Evolutionary conservation across 2,888 invertebrate species (phyloP).

Genomic region (Micoletzkya japonica): DNA sequence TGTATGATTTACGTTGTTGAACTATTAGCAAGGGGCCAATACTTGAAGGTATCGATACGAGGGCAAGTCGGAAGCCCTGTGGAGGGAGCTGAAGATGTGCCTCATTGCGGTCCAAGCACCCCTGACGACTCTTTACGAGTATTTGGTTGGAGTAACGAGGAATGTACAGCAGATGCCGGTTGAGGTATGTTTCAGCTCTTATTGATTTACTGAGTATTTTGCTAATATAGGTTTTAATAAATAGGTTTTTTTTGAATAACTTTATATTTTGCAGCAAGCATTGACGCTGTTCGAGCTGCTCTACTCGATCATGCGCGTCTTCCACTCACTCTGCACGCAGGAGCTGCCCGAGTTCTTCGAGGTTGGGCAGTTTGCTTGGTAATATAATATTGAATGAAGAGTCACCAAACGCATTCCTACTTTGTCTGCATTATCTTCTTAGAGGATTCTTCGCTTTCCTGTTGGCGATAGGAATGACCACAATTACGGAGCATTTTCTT

Average conservation of each 20-base stretch:
- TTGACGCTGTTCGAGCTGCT: conserved; percentile 26
- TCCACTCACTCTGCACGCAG: conserved; percentile 94
- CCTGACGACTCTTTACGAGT: conserved; percentile 85
- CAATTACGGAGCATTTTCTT: too few relatives aligned
- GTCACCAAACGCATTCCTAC: too few relatives aligned
- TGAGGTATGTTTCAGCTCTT: conserved; percentile 21
- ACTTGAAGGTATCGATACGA: conserved; percentile 77
- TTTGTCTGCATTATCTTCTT: too few relatives aligned
- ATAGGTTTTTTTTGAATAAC: not conserved
- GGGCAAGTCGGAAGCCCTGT: conserved; percentile 89
- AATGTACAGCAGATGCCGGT: conserved; percentile 32
- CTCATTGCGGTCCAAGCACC: conserved; percentile 78
- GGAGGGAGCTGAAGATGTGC: conserved; percentile 85
- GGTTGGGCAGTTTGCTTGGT: conserved; percentile 65
- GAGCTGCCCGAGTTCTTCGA: conserved; percentile 98
- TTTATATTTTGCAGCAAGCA: conserved; percentile 3
- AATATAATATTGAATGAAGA: too few relatives aligned
- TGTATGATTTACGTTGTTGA: too few relatives aligned
- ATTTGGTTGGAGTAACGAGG: conserved; percentile 66
- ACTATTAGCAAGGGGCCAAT: too few relatives aligned
- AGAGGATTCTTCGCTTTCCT: too few relatives aligned
- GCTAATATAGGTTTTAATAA: not conserved
- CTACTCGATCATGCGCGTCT: conserved; percentile 68
- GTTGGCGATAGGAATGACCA: too few relatives aligned
- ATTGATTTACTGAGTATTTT: not conserved